Evolutionary conservation across 2,113 vertebrate genomes (phyloP).

Genomic region (Mesembrinibis cayennensis): DNA sequence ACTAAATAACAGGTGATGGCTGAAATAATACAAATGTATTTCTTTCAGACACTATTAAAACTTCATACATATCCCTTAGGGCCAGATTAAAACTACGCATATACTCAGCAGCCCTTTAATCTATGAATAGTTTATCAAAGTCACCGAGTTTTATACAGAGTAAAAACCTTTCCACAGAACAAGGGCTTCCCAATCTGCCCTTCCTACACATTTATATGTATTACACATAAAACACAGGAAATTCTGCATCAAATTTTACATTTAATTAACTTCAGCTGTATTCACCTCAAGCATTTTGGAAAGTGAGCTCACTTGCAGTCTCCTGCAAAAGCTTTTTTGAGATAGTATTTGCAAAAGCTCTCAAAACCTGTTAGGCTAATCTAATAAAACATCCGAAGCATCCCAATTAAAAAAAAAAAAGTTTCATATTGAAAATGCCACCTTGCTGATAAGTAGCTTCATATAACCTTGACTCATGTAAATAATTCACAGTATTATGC

Average conservation of each 20-base stretch:
- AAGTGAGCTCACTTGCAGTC: neutral
- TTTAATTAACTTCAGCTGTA: neutral
- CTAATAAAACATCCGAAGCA: neutral
- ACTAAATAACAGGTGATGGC: neutral
- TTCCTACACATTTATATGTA: neutral
- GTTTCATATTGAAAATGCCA: neutral
- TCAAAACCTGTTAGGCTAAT: neutral
- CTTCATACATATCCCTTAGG: neutral
- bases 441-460: neutral
- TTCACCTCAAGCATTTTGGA: neutral
- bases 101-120: neutral
- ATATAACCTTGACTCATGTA: neutral
- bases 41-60: neutral
- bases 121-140: neutral
- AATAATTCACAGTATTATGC: neutral
- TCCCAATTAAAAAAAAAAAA: neutral
- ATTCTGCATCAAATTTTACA: neutral
- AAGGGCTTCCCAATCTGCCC: neutral
- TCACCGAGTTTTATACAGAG: neutral
- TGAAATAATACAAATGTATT: neutral
- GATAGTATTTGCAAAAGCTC: neutral
- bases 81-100: neutral
- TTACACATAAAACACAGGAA: neutral
- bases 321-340: neutral
- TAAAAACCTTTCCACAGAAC: neutral